A percentile compares a stretch with the other conserved stretches of the same genome.
Evolutionary conservation across 2,113 vertebrate species (phyloP).

Genomic region (Pterocles burchelli): DNA sequence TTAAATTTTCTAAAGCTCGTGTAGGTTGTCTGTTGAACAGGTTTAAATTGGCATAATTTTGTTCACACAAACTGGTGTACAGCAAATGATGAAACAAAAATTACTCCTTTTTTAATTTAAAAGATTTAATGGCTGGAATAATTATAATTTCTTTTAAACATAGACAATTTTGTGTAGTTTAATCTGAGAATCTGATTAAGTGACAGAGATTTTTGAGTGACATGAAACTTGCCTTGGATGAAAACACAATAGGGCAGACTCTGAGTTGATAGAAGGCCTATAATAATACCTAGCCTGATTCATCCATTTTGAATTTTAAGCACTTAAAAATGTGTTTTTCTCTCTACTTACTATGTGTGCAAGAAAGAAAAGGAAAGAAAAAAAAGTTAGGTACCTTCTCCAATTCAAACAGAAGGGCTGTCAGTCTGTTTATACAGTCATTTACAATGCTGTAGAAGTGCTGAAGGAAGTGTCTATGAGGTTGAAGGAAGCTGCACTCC

Average conservation of each 20-base stretch:
- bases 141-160: conserved; percentile 21
- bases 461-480: not conserved
- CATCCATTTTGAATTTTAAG: conserved; percentile 28
- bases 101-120: not conserved
- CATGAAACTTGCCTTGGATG: not conserved
- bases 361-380: not conserved
- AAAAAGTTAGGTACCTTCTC: not conserved
- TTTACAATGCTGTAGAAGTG: not conserved
- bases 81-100: not conserved
- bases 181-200: conserved; percentile 37
- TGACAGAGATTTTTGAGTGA: not conserved
- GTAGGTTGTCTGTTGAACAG: not conserved
- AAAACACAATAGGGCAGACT: not conserved
- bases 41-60: not conserved
- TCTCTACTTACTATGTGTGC: not conserved
- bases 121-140: not conserved
- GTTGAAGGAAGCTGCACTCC: not conserved
- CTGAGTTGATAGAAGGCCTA: not conserved
- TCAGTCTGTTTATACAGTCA: not conserved
- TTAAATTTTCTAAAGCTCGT: not conserved
- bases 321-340: not conserved
- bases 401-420: not conserved
- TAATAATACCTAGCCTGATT: not conserved
- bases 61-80: not conserved
- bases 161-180: conserved; percentile 2